phyloP scores from a whole-genome alignment of 1,140 invertebrate species.

The Anastrepha ludens region DNA sequence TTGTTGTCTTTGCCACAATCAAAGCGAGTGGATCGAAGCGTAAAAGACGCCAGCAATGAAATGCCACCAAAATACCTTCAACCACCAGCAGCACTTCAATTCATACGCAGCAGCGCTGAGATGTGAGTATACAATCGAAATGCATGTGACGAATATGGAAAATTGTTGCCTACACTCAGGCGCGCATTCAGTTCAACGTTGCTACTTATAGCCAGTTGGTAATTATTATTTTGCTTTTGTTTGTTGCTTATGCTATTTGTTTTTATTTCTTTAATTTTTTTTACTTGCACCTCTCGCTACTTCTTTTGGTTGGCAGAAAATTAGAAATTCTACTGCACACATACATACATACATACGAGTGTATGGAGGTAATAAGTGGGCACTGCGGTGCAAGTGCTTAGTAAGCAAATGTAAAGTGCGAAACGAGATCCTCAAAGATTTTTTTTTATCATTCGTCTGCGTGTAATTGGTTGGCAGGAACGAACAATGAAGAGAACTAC shows the following conservation, averaged over 20 bases:
- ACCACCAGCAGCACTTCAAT: background rate
- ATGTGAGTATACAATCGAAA: background rate
- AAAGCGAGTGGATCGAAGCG: constrained; percentile 44
- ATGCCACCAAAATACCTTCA: background rate
- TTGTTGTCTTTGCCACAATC: background rate
- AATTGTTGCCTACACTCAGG: constrained; percentile 42
- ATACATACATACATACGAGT: background rate
- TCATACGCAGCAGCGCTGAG: background rate
- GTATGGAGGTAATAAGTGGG: background rate
- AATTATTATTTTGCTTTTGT: constrained; percentile 23
- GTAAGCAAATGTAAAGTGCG: background rate
- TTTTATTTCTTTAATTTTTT: background rate
- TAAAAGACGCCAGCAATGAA: constrained; percentile 28
- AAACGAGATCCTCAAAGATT: background rate
- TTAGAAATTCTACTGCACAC: background rate
- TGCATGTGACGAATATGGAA: background rate
- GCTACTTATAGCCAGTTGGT: background rate
- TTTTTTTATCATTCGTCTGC: background rate
- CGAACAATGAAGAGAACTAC: background rate
- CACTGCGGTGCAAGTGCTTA: background rate
- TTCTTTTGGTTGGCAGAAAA: background rate
- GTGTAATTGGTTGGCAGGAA: background rate
- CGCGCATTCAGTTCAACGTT: background rate
- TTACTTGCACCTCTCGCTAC: background rate
- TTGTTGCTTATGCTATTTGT: background rate